Evolutionary conservation across 2,797 vertebrate genomes (phyloP).

Genomic region (Mormyrops attenuatus): DNA sequence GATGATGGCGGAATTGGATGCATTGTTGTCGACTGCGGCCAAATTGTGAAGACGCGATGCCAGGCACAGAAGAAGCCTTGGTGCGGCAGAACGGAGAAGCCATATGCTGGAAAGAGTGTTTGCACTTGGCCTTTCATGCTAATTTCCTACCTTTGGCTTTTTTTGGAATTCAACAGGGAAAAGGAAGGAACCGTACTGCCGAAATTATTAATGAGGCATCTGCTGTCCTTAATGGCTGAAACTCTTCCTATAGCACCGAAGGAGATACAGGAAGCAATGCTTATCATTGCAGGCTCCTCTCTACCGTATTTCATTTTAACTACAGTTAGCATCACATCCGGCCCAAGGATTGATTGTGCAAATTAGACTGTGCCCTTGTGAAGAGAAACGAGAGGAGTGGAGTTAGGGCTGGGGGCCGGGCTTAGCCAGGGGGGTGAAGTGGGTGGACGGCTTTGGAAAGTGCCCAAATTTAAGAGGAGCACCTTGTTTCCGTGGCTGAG

Average conservation of each 20-base stretch:
- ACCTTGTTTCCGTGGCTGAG: neutral
- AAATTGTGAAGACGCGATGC: neutral
- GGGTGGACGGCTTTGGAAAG: neutral
- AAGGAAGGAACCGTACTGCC: conserved; percentile 28
- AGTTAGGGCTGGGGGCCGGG: neutral
- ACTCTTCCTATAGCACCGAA: conserved; percentile 31
- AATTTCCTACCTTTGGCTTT: conserved; percentile 2
- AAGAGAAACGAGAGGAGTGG: conserved; percentile 7
- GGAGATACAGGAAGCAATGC: conserved; percentile 25
- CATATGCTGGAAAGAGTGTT: conserved; percentile 33
- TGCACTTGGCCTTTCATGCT: conserved; percentile 28
- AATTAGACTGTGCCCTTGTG: conserved; percentile 36
- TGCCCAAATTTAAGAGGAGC: neutral
- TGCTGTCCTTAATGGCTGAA: conserved; percentile 35
- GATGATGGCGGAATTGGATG: neutral
- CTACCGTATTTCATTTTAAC: conserved; percentile 44
- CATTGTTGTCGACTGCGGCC: neutral
- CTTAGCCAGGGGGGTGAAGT: neutral
- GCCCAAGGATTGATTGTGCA: conserved; percentile 36
- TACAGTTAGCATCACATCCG: conserved; percentile 35
- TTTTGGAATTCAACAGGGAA: conserved; percentile 31
- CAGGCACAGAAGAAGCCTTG: neutral
- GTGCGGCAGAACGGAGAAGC: conserved; percentile 14
- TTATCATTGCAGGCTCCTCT: conserved; percentile 28
- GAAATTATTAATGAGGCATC: conserved; percentile 41